A percentile compares a stretch with the other conserved stretches of the same genome.
Conservation (phyloP, 2,113 vertebrate species). For the Lagopus leucura region DNA sequence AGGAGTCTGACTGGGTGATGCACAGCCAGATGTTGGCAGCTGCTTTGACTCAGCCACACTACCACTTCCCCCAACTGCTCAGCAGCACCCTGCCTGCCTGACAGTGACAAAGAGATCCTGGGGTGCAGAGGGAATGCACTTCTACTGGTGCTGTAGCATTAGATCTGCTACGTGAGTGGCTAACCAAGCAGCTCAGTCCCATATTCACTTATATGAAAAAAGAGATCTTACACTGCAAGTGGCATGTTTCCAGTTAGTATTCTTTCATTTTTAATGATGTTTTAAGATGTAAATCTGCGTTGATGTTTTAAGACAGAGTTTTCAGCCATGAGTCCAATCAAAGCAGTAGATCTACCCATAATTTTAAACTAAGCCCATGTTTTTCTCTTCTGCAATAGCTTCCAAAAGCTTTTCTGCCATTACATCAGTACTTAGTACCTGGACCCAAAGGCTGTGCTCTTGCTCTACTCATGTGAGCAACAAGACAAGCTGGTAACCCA, state of each 20-base stretch:
- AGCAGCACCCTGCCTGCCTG: neutral
- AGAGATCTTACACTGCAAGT: neutral
- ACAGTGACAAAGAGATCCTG: neutral
- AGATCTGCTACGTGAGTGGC: fast-evolving
- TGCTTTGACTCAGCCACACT: neutral
- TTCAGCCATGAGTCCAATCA: neutral
- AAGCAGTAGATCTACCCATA: neutral
- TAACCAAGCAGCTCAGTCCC: neutral
- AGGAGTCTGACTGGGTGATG: fast-evolving
- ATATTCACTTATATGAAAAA: neutral
- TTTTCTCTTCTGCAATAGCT: neutral
- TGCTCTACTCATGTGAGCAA: neutral
- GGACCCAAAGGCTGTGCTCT: neutral
- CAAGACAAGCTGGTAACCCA: neutral
- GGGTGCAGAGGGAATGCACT: neutral
- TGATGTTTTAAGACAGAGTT: neutral
- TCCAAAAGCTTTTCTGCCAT: neutral
- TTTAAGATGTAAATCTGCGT: neutral
- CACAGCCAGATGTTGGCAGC: neutral
- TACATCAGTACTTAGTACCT: neutral
- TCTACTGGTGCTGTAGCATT: neutral
- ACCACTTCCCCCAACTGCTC: neutral
- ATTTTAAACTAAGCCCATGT: neutral
- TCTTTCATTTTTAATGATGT: neutral
- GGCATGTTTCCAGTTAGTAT: neutral